phyloP scores from a whole-genome alignment of 2,888 invertebrate genomes.

The Leucophenga maculata region DNA sequence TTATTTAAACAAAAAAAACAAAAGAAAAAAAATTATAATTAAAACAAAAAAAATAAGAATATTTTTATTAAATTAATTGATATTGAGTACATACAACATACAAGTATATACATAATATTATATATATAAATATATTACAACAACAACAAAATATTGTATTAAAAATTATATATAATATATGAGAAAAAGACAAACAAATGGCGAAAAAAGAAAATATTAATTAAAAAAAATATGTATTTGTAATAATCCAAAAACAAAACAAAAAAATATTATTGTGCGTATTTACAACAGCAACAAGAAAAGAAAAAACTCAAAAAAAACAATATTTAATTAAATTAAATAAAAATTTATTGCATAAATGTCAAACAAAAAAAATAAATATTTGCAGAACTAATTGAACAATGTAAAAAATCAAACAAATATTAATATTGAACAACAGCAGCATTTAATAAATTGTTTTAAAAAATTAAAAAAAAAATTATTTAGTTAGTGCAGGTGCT shows the following conservation, averaged over 20 bases:
- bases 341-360: constrained; percentile 12
- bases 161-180: constrained; percentile 2
- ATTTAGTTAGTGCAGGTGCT: no score
- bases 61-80: constrained; percentile 63
- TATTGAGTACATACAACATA: constrained; percentile 41
- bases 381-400: constrained; percentile 8
- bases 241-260: constrained; percentile 38
- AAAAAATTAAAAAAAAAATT: background rate
- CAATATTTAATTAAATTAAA: constrained; percentile 29
- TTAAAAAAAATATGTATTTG: constrained; percentile 30
- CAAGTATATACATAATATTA: constrained; percentile 6
- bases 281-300: constrained; percentile 30
- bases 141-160: constrained; percentile 19
- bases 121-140: constrained; percentile 47
- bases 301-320: constrained; percentile 23
- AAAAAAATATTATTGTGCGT: constrained; percentile 5
- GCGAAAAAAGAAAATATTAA: constrained; percentile 7
- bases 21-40: constrained; percentile 30
- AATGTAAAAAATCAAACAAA: background rate
- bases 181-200: background rate
- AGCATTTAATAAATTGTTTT: constrained; percentile 11
- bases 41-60: constrained; percentile 39
- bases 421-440: background rate
- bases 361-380: constrained; percentile 9
- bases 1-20: constrained; percentile 60